A percentile compares a stretch with the other conserved stretches of the same genome.
phyloP scores from a whole-genome alignment of 2,888 invertebrate genomes.

The Lithophane socia region DNA sequence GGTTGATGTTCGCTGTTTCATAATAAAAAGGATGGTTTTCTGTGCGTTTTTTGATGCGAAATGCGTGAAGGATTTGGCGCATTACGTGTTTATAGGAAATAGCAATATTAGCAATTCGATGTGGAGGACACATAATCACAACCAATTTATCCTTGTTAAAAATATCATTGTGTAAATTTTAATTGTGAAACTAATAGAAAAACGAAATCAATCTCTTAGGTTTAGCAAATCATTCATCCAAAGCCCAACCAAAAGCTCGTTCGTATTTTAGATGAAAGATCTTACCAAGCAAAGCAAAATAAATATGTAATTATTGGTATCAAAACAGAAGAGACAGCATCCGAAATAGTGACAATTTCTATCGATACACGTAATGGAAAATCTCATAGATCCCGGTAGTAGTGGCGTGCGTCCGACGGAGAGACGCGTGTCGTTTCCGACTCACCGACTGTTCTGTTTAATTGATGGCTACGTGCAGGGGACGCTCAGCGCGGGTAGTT shows the following conservation, averaged over 20 bases:
- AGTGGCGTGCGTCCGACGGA: slow-evolving; percentile 62
- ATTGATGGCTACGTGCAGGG: slow-evolving; percentile 65
- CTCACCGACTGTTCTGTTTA: slow-evolving; percentile 63
- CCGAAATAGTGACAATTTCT: neutral
- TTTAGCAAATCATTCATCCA: neutral
- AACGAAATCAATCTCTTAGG: no score
- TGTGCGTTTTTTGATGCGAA: slow-evolving; percentile 55
- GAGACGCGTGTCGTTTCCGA: slow-evolving; percentile 68
- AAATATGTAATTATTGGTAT: neutral
- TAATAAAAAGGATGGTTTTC: slow-evolving; percentile 29
- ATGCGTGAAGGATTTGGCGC: slow-evolving; percentile 25
- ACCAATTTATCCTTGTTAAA: neutral
- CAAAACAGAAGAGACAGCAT: neutral
- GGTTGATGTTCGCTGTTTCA: slow-evolving; percentile 27
- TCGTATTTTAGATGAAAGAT: neutral
- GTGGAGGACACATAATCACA: no score
- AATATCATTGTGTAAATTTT: neutral
- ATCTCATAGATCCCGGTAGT: slow-evolving; percentile 9
- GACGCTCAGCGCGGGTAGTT: slow-evolving; percentile 3
- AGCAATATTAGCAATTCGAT: neutral
- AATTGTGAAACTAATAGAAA: neutral
- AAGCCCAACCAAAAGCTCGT: neutral
- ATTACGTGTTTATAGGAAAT: slow-evolving; percentile 39
- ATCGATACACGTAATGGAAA: slow-evolving; percentile 48
- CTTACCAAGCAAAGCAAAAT: neutral